A percentile compares a stretch with the other conserved stretches of the same genome.
Evolutionary conservation across 1,140 invertebrate genomes (phyloP).

Genomic region (Hycleus cichorii): DNA sequence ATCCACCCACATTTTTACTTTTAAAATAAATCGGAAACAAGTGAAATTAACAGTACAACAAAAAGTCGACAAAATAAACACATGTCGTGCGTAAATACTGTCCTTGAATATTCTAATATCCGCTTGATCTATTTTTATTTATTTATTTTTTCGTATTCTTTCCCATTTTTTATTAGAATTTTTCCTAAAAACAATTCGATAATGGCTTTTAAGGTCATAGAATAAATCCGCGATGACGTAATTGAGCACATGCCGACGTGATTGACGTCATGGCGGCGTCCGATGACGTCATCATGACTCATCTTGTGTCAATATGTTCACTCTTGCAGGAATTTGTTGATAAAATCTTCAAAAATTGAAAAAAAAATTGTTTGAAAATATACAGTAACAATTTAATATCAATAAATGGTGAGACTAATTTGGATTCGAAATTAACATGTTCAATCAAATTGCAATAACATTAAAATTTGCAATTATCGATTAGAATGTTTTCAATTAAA

Average conservation of each 20-base stretch:
- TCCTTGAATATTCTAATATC: constrained; percentile 3
- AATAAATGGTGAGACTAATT: too few relatives aligned
- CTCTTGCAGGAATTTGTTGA: too few relatives aligned
- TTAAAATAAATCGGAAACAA: too few relatives aligned
- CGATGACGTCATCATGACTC: constrained; percentile 30
- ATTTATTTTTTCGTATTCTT: not conserved
- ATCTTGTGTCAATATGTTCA: constrained; percentile 2
- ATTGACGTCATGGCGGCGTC: constrained; percentile 29
- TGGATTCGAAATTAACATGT: too few relatives aligned
- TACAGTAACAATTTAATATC: too few relatives aligned
- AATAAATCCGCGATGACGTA: constrained; percentile 15
- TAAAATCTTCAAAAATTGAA: too few relatives aligned
- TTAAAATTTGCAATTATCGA: too few relatives aligned
- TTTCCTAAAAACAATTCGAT: too few relatives aligned
- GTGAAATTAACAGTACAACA: not conserved
- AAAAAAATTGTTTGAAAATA: too few relatives aligned
- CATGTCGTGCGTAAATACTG: constrained; percentile 14
- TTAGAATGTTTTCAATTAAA: too few relatives aligned
- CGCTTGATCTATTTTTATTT: not conserved
- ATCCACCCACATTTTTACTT: too few relatives aligned
- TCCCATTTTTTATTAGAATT: not conserved
- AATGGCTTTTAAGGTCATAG: constrained; percentile 1
- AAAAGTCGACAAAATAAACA: not conserved
- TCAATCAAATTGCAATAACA: too few relatives aligned
- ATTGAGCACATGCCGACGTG: constrained; percentile 19